Conservation (phyloP, 2,888 invertebrate genomes). For the Drosophila siamana region DNA sequence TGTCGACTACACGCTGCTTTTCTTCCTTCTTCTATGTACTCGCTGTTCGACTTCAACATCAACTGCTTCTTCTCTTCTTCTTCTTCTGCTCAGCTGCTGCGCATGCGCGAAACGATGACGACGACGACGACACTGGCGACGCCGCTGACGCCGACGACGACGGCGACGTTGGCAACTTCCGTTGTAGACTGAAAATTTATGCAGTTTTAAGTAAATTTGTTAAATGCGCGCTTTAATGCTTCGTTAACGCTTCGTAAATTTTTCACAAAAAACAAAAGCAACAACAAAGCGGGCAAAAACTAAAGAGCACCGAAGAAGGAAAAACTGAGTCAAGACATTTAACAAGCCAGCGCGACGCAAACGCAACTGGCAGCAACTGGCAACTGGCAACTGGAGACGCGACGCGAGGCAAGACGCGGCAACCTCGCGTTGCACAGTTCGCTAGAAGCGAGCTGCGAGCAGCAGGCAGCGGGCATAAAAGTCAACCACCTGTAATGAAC, state of each 20-base stretch:
- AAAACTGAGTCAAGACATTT: conserved; percentile 52
- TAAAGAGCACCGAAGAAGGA: conserved; percentile 29
- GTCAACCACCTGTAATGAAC: conserved; percentile 83
- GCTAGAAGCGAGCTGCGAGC: conserved; percentile 18
- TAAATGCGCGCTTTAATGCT: conserved; percentile 85
- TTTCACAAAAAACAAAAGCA: conserved; percentile 68
- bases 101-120: conserved; percentile 56
- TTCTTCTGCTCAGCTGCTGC: conserved; percentile 28
- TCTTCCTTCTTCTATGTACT: conserved; percentile 40
- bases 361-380: conserved; percentile 10
- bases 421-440: conserved; percentile 9
- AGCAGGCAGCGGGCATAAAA: conserved; percentile 56
- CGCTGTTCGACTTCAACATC: neutral
- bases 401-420: conserved; percentile 13
- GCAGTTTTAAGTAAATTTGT: conserved; percentile 84
- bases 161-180: conserved; percentile 56
- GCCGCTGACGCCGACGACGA: conserved; percentile 12
- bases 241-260: conserved; percentile 83
- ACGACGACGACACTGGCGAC: conserved; percentile 12
- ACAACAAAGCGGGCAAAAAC: conserved; percentile 23
- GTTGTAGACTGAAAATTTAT: conserved; percentile 72
- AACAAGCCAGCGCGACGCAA: conserved; percentile 48
- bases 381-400: conserved; percentile 20
- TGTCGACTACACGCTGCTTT: conserved; percentile 33
- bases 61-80: neutral